Base-by-base conservation (phyloP, 2,797 vertebrate species). In the Galago senegalensis region DNA sequence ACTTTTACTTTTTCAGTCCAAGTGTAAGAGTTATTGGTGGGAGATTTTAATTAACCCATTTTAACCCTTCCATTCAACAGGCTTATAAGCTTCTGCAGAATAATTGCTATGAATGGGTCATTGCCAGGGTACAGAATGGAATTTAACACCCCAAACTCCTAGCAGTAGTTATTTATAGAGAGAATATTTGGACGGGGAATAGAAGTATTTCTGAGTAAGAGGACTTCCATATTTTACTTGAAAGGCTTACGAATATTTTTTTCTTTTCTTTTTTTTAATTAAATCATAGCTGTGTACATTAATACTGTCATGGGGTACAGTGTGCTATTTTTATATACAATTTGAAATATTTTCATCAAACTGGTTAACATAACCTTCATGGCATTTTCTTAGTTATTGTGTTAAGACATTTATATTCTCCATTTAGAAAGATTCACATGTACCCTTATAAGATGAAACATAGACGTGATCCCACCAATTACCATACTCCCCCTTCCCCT, bases 1-100 rank as follows among this genome's bases (percentile, higher is more conserved):
- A 79, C 46, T 82, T n/a, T 82, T 29, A n/a, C 1, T 72, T 89
- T 96, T 96, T 81, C 14, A 89, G 61, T 56, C 9, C 7, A 94
- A 87, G 61, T 56, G 7, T 5, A 94, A 34, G 14, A 58, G 11
- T 92, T 95, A 72, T 4, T 88, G 21, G 8, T 91, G 16, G 23
- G 3, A 63, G 29, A 83, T 87, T 95, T 82, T 92, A 60, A 49
- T 11, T 88, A 67, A 81, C 61, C 27, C 69, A 23, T 84, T 88
- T 87, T 73, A 65, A 77, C 25, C 12, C 14, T 65, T 27, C 56
- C 17, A 25, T 80, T n/a, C 37, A 65, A 4, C 29, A 63, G 86
- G 58, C 31, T 67, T 75, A 67, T 65, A 29, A 65, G 12, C 58
- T 31, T 61, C 56, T 61, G 61, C 40, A 93, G 70, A 85, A 87